These are phyloP conservation scores for Acleris holmiana DNA, from an alignment of 2,888 invertebrate species.

Conservation along the genomic window DNA sequence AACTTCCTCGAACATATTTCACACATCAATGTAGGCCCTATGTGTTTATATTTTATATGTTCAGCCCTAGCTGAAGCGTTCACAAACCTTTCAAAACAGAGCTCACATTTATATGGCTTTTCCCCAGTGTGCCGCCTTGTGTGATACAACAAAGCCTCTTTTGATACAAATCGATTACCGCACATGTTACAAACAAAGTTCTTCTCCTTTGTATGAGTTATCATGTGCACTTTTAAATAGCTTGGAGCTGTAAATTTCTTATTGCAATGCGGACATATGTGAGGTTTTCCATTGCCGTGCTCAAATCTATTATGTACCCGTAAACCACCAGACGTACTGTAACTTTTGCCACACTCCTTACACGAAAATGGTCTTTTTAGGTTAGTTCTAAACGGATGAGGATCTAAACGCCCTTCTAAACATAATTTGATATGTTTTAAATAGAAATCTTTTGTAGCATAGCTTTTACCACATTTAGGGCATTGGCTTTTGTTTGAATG, in stretches of 20 bases:
- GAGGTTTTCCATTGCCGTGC: slow-evolving; percentile 71
- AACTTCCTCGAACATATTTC: slow-evolving; percentile 72
- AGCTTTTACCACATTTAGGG: slow-evolving; percentile 71
- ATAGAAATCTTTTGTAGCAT: slow-evolving; percentile 68
- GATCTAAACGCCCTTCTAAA: slow-evolving; percentile 61
- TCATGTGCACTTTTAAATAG: slow-evolving; percentile 68
- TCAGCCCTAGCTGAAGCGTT: slow-evolving; percentile 76
- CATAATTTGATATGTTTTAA: slow-evolving; percentile 69
- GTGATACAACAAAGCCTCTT: slow-evolving; percentile 74
- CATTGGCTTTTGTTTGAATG: slow-evolving; percentile 64
- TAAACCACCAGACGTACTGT: slow-evolving; percentile 70
- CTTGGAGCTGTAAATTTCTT: slow-evolving; percentile 77
- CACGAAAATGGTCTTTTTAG: slow-evolving; percentile 61
- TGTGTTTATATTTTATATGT: slow-evolving; percentile 73
- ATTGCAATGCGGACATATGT: slow-evolving; percentile 66
- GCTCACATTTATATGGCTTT: slow-evolving; percentile 69
- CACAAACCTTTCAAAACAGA: slow-evolving; percentile 70
- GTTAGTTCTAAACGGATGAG: slow-evolving; percentile 67
- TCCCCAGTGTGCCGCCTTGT: slow-evolving; percentile 75
- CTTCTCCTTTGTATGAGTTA: slow-evolving; percentile 74
- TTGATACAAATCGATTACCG: slow-evolving; percentile 67
- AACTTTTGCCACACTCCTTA: slow-evolving; percentile 68
- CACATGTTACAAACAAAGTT: slow-evolving; percentile 73
- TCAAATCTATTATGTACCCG: slow-evolving; percentile 70
- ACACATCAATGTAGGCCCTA: slow-evolving; percentile 69